A percentile compares a stretch with the other conserved stretches of the same genome.
These are phyloP conservation scores for Drosophila bocqueti DNA, from an alignment of 1,140 invertebrate genomes.

Conservation along the genomic window DNA sequence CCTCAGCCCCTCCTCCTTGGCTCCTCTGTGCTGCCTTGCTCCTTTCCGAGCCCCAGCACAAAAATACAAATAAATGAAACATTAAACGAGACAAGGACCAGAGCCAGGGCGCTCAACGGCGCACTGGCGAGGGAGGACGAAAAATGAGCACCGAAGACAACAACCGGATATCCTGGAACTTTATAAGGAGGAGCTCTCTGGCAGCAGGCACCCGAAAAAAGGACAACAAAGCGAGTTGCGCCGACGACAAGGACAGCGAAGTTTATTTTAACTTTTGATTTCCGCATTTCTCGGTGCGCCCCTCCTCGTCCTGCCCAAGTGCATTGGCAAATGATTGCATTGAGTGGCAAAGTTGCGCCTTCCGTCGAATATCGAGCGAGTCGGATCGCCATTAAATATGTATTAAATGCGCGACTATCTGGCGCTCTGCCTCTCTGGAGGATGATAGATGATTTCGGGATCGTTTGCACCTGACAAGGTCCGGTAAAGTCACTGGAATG, in stretches of 20 bases:
- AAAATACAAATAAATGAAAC: constrained; percentile 74
- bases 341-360: constrained; percentile 66
- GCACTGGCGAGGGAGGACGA: constrained; percentile 47
- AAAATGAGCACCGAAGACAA: constrained; percentile 81
- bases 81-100: constrained; percentile 72
- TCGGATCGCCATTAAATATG: constrained; percentile 69
- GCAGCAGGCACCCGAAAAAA: constrained; percentile 57
- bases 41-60: constrained; percentile 36
- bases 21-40: constrained; percentile 16
- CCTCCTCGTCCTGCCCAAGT: constrained; percentile 6
- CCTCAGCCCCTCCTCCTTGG: constrained; percentile 3
- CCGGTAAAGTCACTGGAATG: neutral
- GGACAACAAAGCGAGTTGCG: constrained; percentile 49
- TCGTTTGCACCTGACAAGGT: constrained; percentile 25
- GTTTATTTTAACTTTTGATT: constrained; percentile 84
- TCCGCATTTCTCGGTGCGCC: constrained; percentile 54
- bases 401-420: constrained; percentile 58
- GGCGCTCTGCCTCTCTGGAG: neutral
- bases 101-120: neutral
- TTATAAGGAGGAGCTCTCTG: constrained; percentile 68
- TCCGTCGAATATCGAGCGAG: constrained; percentile 39
- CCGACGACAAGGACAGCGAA: constrained; percentile 55
- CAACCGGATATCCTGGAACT: constrained; percentile 83
- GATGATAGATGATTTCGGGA: constrained; percentile 7
- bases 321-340: constrained; percentile 57